phyloP scores from a whole-genome alignment of 2,797 vertebrate genomes.

The Alca torda region DNA sequence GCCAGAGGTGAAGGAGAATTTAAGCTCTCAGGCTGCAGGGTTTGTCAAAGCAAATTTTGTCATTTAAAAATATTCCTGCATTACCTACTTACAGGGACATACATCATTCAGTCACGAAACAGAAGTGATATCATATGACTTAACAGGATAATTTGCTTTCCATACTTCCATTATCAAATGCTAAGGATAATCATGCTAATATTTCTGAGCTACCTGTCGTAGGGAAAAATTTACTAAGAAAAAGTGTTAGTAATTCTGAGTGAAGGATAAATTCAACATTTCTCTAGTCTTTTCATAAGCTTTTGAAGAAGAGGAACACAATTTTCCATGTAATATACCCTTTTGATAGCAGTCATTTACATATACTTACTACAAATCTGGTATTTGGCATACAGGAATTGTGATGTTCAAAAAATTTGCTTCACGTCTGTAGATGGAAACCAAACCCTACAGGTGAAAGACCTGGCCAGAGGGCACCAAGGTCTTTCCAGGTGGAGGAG shows the following conservation, averaged over 20 bases:
- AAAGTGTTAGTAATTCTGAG: not conserved
- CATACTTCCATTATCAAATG: not conserved
- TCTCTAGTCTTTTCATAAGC: not conserved
- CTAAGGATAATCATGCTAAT: not conserved
- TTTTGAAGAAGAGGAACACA: not conserved
- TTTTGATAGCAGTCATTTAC: not conserved
- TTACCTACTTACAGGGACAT: not conserved
- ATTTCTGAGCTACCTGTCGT: not conserved
- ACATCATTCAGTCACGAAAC: not conserved
- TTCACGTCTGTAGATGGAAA: not conserved
- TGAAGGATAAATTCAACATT: not conserved
- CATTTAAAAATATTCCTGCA: not conserved
- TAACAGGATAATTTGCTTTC: slow-evolving; percentile 7
- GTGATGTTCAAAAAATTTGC: not conserved
- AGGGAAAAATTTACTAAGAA: not conserved
- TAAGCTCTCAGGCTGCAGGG: not conserved
- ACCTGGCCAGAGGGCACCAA: not conserved
- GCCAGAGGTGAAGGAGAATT: not conserved
- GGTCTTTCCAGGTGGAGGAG: not conserved
- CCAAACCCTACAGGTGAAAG: not conserved
- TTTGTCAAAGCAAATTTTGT: not conserved
- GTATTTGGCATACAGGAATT: not conserved
- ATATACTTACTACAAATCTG: not conserved
- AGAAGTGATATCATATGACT: not conserved
- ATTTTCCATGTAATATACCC: not conserved